Evolutionary conservation across 2,113 vertebrate species (phyloP).

Genomic region (Colius striatus): DNA sequence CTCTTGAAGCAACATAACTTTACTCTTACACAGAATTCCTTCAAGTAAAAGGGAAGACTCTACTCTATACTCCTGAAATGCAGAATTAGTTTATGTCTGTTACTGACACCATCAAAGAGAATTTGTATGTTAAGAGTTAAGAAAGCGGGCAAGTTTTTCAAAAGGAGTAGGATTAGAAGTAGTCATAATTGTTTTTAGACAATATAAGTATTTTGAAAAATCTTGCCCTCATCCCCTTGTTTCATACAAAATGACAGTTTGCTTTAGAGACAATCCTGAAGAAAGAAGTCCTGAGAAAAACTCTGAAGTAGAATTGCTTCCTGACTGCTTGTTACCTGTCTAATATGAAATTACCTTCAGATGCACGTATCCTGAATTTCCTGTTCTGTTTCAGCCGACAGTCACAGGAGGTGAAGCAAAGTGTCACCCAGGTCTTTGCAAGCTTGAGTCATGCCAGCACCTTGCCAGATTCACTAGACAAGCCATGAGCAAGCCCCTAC

Average conservation of each 20-base stretch:
- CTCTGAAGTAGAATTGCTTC: neutral
- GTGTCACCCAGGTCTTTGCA: fast-evolving
- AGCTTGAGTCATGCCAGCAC: neutral
- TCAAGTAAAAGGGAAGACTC: neutral
- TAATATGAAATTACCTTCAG: neutral
- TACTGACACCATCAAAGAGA: neutral
- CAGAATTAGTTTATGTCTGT: neutral
- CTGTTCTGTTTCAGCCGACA: neutral
- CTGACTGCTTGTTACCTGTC: neutral
- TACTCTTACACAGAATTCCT: neutral
- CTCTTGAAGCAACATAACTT: neutral
- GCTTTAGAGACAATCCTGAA: neutral
- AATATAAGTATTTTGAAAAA: neutral
- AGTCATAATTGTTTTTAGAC: neutral
- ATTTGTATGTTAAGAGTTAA: neutral
- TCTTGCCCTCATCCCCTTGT: neutral
- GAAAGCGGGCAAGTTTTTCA: neutral
- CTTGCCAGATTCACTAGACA: neutral
- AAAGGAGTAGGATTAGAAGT: neutral
- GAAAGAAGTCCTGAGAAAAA: neutral
- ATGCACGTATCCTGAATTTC: neutral
- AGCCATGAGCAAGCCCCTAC: neutral
- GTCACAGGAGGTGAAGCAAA: neutral
- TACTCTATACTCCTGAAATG: neutral
- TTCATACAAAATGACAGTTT: neutral